Percentiles rank a stretch among this genome's conserved stretches.
These are phyloP conservation scores for Caenorhabditis zanzibari DNA, from an alignment of 2,888 invertebrate genomes.

Conservation along the genomic window DNA sequence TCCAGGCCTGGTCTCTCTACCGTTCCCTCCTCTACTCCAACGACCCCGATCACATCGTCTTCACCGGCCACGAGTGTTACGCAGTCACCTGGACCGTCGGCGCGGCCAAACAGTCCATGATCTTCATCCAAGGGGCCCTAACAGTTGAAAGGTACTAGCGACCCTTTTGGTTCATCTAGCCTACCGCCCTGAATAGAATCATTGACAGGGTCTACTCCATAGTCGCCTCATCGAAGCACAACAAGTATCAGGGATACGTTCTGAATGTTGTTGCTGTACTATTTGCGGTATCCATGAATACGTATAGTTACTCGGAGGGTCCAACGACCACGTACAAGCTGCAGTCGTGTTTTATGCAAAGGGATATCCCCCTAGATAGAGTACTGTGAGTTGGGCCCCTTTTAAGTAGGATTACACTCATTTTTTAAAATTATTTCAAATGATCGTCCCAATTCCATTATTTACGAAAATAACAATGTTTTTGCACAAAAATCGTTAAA, in stretches of 20 bases:
- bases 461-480: too few relatives aligned
- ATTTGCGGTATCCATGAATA: background rate
- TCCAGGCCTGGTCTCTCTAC: slow-evolving; percentile 54
- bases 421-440: too few relatives aligned
- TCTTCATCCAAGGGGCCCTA: slow-evolving; percentile 29
- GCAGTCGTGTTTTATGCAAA: slow-evolving; percentile 36
- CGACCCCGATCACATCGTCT: slow-evolving; percentile 12
- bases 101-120: slow-evolving; percentile 41
- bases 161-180: background rate
- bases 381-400: slow-evolving; percentile 41
- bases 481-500: too few relatives aligned
- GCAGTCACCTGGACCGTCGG: slow-evolving; percentile 46
- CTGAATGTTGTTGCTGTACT: slow-evolving; percentile 25
- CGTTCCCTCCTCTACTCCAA: slow-evolving; percentile 38
- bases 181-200: slow-evolving; percentile 18
- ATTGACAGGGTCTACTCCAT: slow-evolving; percentile 33
- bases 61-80: slow-evolving; percentile 41
- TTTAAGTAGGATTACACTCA: too few relatives aligned
- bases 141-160: slow-evolving; percentile 40
- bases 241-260: slow-evolving; percentile 17
- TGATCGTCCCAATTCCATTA: too few relatives aligned
- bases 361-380: slow-evolving; percentile 34
- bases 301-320: slow-evolving; percentile 44
- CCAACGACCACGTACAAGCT: slow-evolving; percentile 10
- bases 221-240: background rate